phyloP scores from a whole-genome alignment of 2,888 invertebrate species.

The Agriotes lineatus region DNA sequence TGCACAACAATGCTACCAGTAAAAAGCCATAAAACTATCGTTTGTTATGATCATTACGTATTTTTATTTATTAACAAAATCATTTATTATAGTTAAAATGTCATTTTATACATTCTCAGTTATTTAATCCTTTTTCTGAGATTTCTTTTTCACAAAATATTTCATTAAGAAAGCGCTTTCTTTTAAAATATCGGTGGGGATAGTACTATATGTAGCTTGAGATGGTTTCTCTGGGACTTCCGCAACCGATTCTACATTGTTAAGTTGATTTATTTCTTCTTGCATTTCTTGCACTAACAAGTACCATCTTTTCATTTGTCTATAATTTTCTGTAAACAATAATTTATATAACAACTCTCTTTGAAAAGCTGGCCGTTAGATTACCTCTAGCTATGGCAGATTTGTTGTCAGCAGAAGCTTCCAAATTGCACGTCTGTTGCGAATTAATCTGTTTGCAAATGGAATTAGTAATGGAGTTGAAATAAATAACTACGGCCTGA shows the following conservation, averaged over 20 bases:
- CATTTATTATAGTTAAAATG: no score
- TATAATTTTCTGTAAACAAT: slow-evolving; percentile 8
- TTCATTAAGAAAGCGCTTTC: slow-evolving; percentile 6
- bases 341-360: background rate
- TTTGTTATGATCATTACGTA: no score
- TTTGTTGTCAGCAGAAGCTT: no score
- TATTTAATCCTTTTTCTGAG: no score
- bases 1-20: no score
- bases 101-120: no score
- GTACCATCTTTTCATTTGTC: slow-evolving; percentile 24
- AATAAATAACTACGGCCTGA: slow-evolving; percentile 12
- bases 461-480: background rate
- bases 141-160: slow-evolving; percentile 13
- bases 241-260: background rate
- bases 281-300: background rate
- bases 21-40: no score
- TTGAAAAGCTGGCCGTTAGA: no score
- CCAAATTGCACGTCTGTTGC: background rate
- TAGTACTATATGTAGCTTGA: background rate
- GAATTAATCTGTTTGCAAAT: slow-evolving; percentile 3
- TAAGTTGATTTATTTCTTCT: background rate
- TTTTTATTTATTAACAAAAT: no score
- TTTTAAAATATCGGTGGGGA: slow-evolving; percentile 14
- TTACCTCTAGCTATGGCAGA: no score
- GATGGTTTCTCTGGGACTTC: background rate